Evolutionary conservation across 2,888 invertebrate genomes (phyloP).

Genomic region (Megaustenia siamemsis): DNA sequence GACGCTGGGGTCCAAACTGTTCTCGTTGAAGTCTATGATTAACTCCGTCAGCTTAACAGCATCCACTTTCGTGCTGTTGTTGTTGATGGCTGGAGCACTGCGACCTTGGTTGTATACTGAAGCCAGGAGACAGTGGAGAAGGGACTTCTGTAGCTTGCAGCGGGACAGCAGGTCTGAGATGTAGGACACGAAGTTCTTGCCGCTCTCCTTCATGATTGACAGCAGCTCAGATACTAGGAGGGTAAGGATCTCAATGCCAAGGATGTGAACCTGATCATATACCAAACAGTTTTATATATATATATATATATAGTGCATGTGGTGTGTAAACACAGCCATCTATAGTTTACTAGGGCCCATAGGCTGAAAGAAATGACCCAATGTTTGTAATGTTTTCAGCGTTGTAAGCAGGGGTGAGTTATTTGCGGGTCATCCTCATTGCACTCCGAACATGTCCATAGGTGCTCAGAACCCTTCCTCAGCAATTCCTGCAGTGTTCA

Average conservation of each 20-base stretch:
- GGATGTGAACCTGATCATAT: constrained; percentile 81
- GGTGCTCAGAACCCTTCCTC: no score
- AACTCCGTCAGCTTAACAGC: constrained; percentile 83
- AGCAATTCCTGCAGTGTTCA: no score
- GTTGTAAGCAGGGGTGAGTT: no score
- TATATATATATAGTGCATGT: no score
- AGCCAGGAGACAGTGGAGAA: constrained; percentile 89
- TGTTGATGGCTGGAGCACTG: neutral
- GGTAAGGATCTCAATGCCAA: constrained; percentile 87
- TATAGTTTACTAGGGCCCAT: no score
- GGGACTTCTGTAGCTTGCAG: constrained; percentile 91
- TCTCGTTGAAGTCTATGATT: constrained; percentile 87
- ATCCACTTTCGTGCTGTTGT: constrained; percentile 7
- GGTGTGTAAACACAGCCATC: no score
- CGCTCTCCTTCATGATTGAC: constrained; percentile 87
- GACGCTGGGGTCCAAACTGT: constrained; percentile 70
- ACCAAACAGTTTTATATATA: no score
- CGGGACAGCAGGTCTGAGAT: constrained; percentile 86
- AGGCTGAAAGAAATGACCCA: no score
- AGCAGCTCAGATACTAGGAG: constrained; percentile 87
- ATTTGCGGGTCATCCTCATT: no score
- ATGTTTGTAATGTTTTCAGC: no score
- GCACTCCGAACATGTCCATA: no score
- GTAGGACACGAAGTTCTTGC: constrained; percentile 88
- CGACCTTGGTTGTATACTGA: constrained; percentile 83